These are phyloP conservation scores for Stercorarius parasiticus DNA, from an alignment of 2,113 vertebrate genomes.

Conservation along the genomic window DNA sequence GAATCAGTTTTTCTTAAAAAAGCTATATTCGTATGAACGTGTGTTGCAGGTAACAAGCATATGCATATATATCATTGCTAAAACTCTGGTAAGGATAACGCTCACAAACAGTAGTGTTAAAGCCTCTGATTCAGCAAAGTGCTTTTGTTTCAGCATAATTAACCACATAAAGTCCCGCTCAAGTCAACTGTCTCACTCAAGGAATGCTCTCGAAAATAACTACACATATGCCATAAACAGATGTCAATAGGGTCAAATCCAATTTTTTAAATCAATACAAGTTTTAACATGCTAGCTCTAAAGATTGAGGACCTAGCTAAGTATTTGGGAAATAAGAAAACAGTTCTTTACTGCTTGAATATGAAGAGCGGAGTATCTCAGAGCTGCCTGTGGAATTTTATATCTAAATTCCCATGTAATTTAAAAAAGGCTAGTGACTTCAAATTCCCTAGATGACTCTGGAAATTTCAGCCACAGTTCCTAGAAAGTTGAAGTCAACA, in stretches of 20 bases:
- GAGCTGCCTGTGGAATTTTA: not conserved
- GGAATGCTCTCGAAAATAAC: not conserved
- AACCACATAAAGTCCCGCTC: not conserved
- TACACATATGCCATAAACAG: not conserved
- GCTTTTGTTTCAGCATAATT: not conserved
- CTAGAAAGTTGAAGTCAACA: slow-evolving; percentile 12
- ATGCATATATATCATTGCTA: not conserved
- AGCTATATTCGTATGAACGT: rapidly evolving
- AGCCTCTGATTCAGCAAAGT: not conserved
- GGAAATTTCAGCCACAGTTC: slow-evolving; percentile 1
- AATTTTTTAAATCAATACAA: not conserved
- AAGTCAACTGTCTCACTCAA: not conserved
- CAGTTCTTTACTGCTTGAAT: not conserved
- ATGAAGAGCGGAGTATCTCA: not conserved
- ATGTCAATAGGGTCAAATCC: not conserved
- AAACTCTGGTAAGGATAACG: not conserved
- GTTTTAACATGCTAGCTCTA: not conserved
- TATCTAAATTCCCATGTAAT: not conserved
- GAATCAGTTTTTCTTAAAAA: not conserved
- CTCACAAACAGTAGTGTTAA: not conserved
- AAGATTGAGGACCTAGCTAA: not conserved
- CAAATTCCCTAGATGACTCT: not conserved
- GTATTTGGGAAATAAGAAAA: not conserved
- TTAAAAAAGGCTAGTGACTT: not conserved
- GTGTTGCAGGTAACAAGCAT: not conserved